These are phyloP conservation scores for Suricata suricatta DNA, from an alignment of 2,113 vertebrate species.

Conservation along the genomic window DNA sequence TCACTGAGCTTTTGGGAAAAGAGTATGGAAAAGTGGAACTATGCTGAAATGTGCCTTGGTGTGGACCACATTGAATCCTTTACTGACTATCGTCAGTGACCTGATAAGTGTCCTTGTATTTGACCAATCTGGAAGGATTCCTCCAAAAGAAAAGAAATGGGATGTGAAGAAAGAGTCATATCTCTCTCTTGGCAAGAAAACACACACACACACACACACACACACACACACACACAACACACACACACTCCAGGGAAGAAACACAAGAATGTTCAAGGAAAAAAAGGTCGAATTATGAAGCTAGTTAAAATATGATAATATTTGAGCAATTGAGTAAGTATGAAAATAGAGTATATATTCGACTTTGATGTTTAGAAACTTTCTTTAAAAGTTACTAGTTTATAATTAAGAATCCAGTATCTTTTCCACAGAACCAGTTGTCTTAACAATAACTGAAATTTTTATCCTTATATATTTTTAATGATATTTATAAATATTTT, in stretches of 20 bases:
- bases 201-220: background rate
- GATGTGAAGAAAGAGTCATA: background rate
- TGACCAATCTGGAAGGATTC: background rate
- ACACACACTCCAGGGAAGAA: background rate
- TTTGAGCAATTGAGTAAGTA: background rate
- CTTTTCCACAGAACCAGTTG: background rate
- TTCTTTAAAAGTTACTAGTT: background rate
- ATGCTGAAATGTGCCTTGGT: background rate
- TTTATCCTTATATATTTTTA: background rate
- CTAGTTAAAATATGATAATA: background rate
- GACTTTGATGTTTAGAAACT: background rate
- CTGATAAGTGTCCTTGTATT: background rate
- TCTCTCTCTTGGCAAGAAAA: background rate
- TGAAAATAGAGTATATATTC: background rate
- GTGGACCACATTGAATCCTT: background rate
- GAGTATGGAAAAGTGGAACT: background rate
- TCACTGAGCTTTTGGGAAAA: background rate
- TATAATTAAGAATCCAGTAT: background rate
- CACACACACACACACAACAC: background rate
- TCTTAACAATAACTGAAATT: background rate
- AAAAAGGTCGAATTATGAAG: background rate
- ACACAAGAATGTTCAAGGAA: background rate
- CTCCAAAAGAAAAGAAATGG: rapidly evolving
- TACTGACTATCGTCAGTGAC: too few species aligned
- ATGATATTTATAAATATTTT: background rate